phyloP scores from a whole-genome alignment of 1,140 invertebrate species.

The Temnothorax longispinosus region DNA sequence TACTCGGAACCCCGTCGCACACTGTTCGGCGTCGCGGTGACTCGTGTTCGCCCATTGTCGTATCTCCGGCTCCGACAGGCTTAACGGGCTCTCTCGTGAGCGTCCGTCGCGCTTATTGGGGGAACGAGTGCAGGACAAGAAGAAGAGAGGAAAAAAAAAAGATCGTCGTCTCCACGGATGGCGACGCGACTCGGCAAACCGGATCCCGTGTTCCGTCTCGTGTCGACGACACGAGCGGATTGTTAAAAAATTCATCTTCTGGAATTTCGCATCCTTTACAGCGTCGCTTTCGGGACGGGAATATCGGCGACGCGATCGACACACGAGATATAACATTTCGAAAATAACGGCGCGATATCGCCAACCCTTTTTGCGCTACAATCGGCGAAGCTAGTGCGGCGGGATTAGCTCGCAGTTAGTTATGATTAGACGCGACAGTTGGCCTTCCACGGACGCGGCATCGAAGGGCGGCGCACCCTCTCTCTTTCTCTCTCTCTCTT shows the following conservation, averaged over 20 bases:
- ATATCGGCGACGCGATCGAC: background rate
- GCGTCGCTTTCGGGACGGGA: background rate
- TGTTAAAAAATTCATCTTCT: background rate
- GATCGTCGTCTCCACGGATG: conserved; percentile 28
- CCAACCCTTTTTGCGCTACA: background rate
- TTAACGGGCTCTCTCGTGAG: background rate
- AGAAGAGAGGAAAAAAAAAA: background rate
- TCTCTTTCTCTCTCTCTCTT: background rate
- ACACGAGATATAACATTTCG: background rate
- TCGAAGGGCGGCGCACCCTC: conserved; percentile 34
- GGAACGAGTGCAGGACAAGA: background rate
- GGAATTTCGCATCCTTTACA: background rate
- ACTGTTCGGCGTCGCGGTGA: conserved; percentile 36
- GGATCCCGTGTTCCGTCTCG: background rate
- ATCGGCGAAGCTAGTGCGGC: conserved; percentile 32
- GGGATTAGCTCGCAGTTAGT: conserved; percentile 80
- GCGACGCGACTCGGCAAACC: background rate
- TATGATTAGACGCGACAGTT: conserved; percentile 85
- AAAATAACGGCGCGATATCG: background rate
- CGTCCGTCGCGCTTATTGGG: background rate
- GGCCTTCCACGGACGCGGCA: conserved; percentile 69
- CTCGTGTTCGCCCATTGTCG: conserved; percentile 71
- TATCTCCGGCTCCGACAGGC: conserved; percentile 63
- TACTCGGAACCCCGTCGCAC: conserved; percentile 70
- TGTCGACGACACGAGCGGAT: background rate